These are phyloP conservation scores for Serinus canaria DNA, from an alignment of 2,113 vertebrate genomes.

Conservation along the genomic window DNA sequence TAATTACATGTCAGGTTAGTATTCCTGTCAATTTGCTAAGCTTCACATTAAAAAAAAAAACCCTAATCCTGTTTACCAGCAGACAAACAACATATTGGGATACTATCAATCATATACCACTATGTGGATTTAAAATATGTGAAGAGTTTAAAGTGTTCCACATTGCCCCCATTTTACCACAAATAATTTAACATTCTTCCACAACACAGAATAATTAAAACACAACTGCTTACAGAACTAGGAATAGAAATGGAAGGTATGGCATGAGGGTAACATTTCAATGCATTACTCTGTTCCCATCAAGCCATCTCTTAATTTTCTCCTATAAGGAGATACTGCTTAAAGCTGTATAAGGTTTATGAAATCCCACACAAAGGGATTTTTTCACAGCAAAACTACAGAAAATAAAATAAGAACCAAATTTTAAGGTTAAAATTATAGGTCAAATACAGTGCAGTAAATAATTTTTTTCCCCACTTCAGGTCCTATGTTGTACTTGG, in stretches of 20 bases:
- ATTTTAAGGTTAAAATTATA: not conserved
- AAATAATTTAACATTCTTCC: not conserved
- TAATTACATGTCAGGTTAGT: not conserved
- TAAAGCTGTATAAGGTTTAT: not conserved
- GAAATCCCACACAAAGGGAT: not conserved
- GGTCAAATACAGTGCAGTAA: not conserved
- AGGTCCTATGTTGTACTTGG: not conserved
- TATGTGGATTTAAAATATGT: not conserved
- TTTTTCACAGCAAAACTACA: not conserved
- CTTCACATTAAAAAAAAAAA: not conserved
- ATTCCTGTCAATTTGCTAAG: not conserved
- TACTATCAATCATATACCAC: not conserved
- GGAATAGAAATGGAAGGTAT: not conserved
- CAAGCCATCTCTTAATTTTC: not conserved
- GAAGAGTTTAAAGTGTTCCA: not conserved
- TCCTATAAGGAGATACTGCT: not conserved
- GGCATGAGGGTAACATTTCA: not conserved
- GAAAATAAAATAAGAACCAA: not conserved
- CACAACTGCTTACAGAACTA: not conserved
- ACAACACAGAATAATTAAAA: not conserved
- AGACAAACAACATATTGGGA: not conserved
- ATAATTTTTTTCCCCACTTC: not conserved
- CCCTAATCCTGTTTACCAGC: rapidly evolving
- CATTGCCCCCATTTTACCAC: not conserved
- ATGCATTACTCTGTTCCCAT: not conserved